phyloP scores from a whole-genome alignment of 2,113 vertebrate genomes.

The Carassius carassius region DNA sequence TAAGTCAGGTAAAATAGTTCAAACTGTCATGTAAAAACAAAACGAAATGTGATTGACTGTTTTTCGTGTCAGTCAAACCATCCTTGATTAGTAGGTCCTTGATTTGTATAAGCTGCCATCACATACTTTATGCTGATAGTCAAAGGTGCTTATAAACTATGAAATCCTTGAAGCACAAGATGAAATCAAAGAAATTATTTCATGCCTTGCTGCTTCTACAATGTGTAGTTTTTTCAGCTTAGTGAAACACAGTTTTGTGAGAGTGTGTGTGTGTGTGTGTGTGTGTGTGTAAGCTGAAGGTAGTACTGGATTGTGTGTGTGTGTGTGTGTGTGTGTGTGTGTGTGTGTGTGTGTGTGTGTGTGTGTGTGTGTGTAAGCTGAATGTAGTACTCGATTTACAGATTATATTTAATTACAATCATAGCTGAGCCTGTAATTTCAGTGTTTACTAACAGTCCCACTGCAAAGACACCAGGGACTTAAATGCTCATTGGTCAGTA shows the following conservation, averaged over 20 bases:
- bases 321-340: not conserved
- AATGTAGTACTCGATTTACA: not conserved
- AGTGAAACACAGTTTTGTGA: no score
- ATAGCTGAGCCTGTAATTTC: not conserved
- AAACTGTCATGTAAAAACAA: no score
- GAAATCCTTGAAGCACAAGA: not conserved
- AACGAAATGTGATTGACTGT: no score
- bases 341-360: not conserved
- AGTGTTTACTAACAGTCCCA: not conserved
- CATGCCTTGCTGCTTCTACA: not conserved
- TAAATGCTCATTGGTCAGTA: not conserved
- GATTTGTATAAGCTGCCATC: no score
- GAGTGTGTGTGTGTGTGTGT: not conserved
- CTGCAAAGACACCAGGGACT: conserved; percentile 4
- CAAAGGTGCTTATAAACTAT: not conserved
- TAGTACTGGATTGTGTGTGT: no score
- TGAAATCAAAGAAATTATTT: not conserved
- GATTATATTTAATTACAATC: not conserved
- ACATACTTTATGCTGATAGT: not conserved
- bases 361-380: not conserved
- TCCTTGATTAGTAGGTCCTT: no score
- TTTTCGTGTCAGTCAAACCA: no score
- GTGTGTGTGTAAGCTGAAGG: no score
- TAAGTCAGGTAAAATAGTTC: no score
- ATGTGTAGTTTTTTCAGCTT: not conserved